Evolutionary conservation across 2,797 vertebrate species (phyloP).

Genomic region (Vespertilio murinus): DNA sequence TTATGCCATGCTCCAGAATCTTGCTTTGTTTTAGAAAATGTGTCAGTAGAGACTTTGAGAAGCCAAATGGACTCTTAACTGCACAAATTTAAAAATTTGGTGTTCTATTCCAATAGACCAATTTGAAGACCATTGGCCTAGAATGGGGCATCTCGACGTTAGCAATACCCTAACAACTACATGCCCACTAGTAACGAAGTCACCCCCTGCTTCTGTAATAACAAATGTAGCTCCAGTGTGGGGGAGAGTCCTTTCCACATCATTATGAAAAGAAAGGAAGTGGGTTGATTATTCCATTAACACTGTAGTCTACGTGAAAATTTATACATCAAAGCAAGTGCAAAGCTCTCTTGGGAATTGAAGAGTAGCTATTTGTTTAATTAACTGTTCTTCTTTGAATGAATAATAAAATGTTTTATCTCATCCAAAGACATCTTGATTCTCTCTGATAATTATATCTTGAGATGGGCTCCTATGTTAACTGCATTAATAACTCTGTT

Average conservation of each 20-base stretch:
- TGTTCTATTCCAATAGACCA: background rate
- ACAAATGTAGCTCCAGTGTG: background rate
- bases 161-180: background rate
- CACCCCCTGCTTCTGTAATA: background rate
- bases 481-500: background rate
- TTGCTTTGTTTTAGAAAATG: background rate
- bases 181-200: background rate
- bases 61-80: background rate
- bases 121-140: background rate
- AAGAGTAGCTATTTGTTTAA: background rate
- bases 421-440: background rate
- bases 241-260: background rate
- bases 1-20: background rate
- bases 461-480: background rate
- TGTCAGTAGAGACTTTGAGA: background rate
- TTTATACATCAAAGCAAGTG: background rate
- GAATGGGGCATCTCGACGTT: background rate
- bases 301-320: background rate
- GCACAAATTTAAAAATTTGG: background rate
- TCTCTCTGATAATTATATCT: background rate
- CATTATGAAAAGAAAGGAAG: background rate
- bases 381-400: background rate
- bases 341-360: background rate
- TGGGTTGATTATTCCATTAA: background rate
- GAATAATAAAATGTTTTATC: background rate